Evolutionary conservation across 2,797 vertebrate species (phyloP).

Genomic region (Phalanger gymnotis): DNA sequence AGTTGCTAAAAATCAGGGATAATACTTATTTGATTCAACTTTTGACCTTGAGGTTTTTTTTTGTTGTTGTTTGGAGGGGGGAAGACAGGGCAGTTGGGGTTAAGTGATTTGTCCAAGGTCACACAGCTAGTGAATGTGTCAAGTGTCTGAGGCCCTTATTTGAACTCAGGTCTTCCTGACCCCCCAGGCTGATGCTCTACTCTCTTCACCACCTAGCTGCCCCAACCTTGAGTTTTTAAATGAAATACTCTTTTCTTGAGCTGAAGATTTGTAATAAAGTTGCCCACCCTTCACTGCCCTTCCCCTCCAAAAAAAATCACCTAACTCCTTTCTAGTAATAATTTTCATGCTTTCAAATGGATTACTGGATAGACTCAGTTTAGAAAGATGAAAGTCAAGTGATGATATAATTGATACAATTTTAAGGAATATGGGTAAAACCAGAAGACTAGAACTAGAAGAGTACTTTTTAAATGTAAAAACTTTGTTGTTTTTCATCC

Average conservation of each 20-base stretch:
- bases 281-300: not conserved
- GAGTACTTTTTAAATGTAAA: not conserved
- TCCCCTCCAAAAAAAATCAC: not conserved
- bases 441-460: not conserved
- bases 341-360: not conserved
- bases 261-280: not conserved
- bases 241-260: not conserved
- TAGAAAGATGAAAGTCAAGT: not conserved
- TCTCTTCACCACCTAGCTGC: no score
- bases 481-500: not conserved
- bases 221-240: not conserved
- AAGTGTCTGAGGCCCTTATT: no score
- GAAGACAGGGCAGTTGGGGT: no score
- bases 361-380: not conserved
- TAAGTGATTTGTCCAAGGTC: no score
- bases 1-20: not conserved
- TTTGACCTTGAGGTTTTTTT: not conserved
- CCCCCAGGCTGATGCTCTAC: no score
- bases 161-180: no score
- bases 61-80: no score
- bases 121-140: no score
- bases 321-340: not conserved
- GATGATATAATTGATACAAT: not conserved
- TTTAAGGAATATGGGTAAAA: not conserved
- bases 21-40: not conserved